Conservation (phyloP, 2,888 invertebrate genomes). For the Ptilodon capucinus region DNA sequence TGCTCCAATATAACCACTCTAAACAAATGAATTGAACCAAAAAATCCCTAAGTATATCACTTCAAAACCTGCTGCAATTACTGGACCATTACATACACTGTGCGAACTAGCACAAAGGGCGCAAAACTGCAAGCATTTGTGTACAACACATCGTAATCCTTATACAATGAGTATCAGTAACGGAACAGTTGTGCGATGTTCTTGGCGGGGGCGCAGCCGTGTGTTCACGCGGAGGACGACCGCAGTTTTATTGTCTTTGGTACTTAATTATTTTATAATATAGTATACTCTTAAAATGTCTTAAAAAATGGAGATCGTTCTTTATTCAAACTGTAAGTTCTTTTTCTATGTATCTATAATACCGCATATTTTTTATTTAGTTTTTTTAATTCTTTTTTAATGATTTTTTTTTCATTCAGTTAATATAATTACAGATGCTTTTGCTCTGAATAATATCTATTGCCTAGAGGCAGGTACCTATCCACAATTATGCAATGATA, state of each 20-base stretch:
- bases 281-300: too few relatives aligned
- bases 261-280: too few relatives aligned
- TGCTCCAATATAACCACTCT: background rate
- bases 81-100: background rate
- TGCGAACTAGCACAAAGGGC: background rate
- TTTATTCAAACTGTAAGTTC: too few relatives aligned
- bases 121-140: background rate
- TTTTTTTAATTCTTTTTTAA: too few relatives aligned
- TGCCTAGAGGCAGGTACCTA: too few relatives aligned
- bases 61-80: background rate
- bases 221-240: background rate
- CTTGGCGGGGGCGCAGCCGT: constrained; percentile 20
- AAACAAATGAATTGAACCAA: background rate
- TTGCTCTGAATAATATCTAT: too few relatives aligned
- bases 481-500: too few relatives aligned
- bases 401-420: too few relatives aligned
- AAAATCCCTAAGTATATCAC: background rate
- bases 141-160: constrained; percentile 34
- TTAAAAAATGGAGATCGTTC: too few relatives aligned
- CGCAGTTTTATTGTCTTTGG: background rate
- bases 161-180: constrained; percentile 57
- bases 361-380: too few relatives aligned
- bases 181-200: constrained; percentile 62
- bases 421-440: too few relatives aligned
- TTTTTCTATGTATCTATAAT: too few relatives aligned